A percentile compares a stretch with the other conserved stretches of the same genome.
Conservation (phyloP, 2,113 vertebrate genomes). For the Gnathonemus longibarbis region DNA sequence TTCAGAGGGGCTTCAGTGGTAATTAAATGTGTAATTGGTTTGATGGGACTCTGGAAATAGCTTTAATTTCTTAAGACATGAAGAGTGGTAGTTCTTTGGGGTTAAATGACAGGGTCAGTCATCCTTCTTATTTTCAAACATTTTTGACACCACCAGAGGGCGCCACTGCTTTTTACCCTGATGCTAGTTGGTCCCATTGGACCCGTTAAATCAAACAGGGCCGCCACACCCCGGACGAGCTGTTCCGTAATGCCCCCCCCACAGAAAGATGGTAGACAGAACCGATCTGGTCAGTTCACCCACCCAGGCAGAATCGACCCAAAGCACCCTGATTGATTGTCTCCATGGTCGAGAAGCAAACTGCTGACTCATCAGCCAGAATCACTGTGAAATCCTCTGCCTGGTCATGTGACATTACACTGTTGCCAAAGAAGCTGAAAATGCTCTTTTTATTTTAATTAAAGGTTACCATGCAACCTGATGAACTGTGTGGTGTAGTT, state of each 20-base stretch:
- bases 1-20: neutral
- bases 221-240: neutral
- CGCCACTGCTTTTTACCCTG: neutral
- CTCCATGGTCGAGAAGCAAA: neutral
- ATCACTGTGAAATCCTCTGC: neutral
- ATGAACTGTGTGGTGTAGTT: neutral
- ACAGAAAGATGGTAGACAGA: neutral
- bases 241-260: neutral
- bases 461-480: neutral
- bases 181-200: neutral
- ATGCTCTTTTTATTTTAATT: conserved; percentile 5
- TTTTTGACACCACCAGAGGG: neutral
- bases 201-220: neutral
- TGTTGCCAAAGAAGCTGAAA: neutral
- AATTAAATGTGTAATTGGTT: neutral
- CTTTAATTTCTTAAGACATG: neutral
- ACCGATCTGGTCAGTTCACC: neutral
- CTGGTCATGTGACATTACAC: neutral
- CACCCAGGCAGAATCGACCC: neutral
- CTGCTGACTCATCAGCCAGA: neutral
- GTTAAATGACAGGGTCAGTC: neutral
- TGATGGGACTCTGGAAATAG: neutral
- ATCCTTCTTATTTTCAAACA: neutral
- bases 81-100: neutral
- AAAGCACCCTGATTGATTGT: neutral